These are phyloP conservation scores for Anolis apletophallus DNA, from an alignment of 2,797 vertebrate genomes.

Conservation along the genomic window DNA sequence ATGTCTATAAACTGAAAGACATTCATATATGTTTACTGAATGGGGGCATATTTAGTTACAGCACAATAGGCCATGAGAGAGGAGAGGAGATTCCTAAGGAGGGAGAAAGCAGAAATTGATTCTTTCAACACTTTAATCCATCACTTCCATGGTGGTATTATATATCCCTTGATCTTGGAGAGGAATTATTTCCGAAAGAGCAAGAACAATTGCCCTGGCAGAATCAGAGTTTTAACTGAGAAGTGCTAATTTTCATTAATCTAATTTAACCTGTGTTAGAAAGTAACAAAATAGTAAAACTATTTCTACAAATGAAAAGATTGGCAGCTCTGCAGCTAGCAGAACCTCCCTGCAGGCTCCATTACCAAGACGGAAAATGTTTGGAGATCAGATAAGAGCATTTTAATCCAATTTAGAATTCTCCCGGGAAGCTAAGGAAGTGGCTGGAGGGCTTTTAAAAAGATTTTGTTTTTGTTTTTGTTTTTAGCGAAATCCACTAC, in stretches of 20 bases:
- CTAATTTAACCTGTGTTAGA: conserved; percentile 41
- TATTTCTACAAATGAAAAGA: conserved; percentile 43
- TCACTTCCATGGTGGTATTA: conserved; percentile 59
- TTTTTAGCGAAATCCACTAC: neutral
- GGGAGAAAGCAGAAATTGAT: conserved; percentile 52
- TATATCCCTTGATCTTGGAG: conserved; percentile 63
- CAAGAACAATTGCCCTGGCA: conserved; percentile 56
- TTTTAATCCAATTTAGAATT: conserved; percentile 59
- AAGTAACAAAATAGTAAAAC: conserved; percentile 59
- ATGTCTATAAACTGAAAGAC: too few relatives aligned
- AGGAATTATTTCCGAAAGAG: conserved; percentile 66
- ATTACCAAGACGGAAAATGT: conserved; percentile 19
- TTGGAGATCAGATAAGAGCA: conserved; percentile 54
- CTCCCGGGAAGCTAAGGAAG: conserved; percentile 41
- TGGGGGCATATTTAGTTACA: conserved; percentile 40
- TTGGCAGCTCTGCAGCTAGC: conserved; percentile 44
- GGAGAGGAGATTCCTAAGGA: conserved; percentile 34
- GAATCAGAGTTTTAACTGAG: conserved; percentile 63
- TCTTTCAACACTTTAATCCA: conserved; percentile 63
- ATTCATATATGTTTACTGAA: too few relatives aligned
- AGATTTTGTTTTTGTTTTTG: accelerated
- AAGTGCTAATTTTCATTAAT: conserved; percentile 68
- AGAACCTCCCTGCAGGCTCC: conserved; percentile 41
- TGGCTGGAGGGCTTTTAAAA: neutral
- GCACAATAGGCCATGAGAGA: conserved; percentile 34